Evolutionary conservation across 1,140 invertebrate genomes (phyloP).

Genomic region (Drosophila pandora): DNA sequence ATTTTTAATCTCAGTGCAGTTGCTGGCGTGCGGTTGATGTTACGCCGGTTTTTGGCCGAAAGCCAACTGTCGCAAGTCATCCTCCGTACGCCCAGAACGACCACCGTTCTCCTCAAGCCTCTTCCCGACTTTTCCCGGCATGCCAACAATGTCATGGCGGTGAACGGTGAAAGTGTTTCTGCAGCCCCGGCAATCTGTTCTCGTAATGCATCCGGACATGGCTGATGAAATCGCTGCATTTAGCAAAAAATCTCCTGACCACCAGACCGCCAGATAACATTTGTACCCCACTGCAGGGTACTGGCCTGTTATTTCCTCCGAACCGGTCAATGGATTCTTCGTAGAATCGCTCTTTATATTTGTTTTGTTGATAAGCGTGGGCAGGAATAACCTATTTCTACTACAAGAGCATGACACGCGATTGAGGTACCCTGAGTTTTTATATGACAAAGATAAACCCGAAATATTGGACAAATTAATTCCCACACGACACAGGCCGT

Average conservation of each 20-base stretch:
- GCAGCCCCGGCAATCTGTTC: constrained; percentile 36
- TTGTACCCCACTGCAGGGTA: neutral
- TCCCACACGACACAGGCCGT: constrained; percentile 29
- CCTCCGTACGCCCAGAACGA: constrained; percentile 9
- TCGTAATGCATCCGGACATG: constrained; percentile 50
- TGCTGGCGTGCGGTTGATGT: constrained; percentile 23
- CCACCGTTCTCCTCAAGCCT: constrained; percentile 3
- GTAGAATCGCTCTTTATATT: constrained; percentile 3
- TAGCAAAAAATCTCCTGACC: constrained; percentile 11
- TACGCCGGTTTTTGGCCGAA: constrained; percentile 42
- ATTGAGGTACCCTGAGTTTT: constrained; percentile 17
- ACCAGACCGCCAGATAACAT: constrained; percentile 12
- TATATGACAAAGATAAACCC: constrained; percentile 36
- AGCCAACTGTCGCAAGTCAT: constrained; percentile 52
- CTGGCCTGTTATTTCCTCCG: neutral
- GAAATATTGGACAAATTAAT: constrained; percentile 45
- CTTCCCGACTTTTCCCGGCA: constrained; percentile 35
- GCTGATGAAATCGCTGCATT: constrained; percentile 37
- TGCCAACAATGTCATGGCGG: constrained; percentile 62
- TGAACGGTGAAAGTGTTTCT: constrained; percentile 72
- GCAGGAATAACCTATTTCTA: constrained; percentile 18
- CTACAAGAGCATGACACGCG: constrained; percentile 32
- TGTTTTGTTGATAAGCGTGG: constrained; percentile 24
- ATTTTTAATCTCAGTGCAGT: constrained; percentile 11
- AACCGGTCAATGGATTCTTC: constrained; percentile 23